A percentile compares a stretch with the other conserved stretches of the same genome.
Conservation (phyloP, 2,113 vertebrate genomes). For the Indicator maculatus region DNA sequence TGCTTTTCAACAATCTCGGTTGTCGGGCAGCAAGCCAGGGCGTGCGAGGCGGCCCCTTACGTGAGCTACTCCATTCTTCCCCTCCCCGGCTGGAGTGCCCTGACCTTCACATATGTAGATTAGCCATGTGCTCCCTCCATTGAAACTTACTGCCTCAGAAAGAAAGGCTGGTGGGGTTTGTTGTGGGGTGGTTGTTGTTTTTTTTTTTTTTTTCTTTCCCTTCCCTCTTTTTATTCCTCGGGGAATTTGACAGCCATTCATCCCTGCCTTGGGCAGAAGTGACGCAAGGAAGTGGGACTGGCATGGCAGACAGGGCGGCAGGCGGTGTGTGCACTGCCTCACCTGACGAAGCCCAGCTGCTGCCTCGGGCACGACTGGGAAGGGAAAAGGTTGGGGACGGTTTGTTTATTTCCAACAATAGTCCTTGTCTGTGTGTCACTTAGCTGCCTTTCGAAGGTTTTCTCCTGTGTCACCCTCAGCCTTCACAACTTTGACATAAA, state of each 20-base stretch:
- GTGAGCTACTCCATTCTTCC: constrained; percentile 78
- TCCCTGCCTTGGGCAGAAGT: constrained; percentile 78
- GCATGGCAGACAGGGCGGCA: not conserved
- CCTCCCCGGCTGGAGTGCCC: constrained; percentile 76
- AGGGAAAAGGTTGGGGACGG: not conserved
- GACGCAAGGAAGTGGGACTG: constrained; percentile 73
- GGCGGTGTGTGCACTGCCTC: not conserved
- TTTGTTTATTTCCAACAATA: rapidly evolving
- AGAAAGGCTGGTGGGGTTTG: constrained; percentile 31
- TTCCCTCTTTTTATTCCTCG: constrained; percentile 52
- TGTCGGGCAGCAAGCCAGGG: constrained; percentile 83
- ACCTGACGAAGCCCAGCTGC: not conserved
- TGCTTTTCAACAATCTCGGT: constrained; percentile 70
- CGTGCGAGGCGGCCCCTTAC: constrained; percentile 72
- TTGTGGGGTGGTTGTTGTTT: not conserved
- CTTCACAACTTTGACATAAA: rapidly evolving
- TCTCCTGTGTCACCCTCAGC: not conserved
- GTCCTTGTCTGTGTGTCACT: not conserved
- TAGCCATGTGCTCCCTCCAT: constrained; percentile 87
- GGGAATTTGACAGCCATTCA: constrained; percentile 77
- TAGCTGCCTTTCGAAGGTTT: rapidly evolving
- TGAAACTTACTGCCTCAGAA: constrained; percentile 75
- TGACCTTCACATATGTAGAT: constrained; percentile 95
- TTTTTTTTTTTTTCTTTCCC: no score
- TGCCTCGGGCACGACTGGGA: not conserved